Evolutionary conservation across 1,140 invertebrate genomes (phyloP).

Genomic region (Papilio xuthus): DNA sequence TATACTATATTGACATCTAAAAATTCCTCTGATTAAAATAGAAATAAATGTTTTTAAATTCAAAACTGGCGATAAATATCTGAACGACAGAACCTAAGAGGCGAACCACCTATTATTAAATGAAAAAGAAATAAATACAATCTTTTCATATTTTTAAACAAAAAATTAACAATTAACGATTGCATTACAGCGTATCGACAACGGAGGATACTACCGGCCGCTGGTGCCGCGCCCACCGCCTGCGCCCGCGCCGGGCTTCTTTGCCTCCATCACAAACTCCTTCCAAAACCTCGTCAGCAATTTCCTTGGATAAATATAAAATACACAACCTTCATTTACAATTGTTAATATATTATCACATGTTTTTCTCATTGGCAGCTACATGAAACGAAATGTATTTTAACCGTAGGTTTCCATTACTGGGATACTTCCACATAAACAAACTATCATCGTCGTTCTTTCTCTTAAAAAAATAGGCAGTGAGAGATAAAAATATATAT

Average conservation of each 20-base stretch:
- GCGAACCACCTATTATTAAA: too few relatives aligned
- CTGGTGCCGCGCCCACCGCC: conserved; percentile 68
- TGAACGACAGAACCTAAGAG: too few relatives aligned
- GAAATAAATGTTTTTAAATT: too few relatives aligned
- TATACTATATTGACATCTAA: too few relatives aligned
- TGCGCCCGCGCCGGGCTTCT: conserved; percentile 84
- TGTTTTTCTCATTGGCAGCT: not conserved
- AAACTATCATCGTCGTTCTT: too few relatives aligned
- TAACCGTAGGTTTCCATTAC: not conserved
- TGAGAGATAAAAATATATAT: too few relatives aligned
- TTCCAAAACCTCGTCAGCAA: conserved; percentile 89
- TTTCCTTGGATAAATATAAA: conserved; percentile 85
- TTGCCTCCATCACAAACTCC: conserved; percentile 88
- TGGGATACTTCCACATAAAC: not conserved
- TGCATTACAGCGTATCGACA: conserved; percentile 81
- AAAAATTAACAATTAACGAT: too few relatives aligned
- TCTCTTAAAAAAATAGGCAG: too few relatives aligned
- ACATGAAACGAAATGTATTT: not conserved
- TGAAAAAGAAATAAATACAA: too few relatives aligned
- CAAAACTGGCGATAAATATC: too few relatives aligned
- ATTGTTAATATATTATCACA: not conserved
- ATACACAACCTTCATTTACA: not conserved
- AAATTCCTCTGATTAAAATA: too few relatives aligned
- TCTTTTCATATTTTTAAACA: not conserved
- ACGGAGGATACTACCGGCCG: conserved; percentile 83